phyloP scores from a whole-genome alignment of 53 echinoderm and acorn worm genomes.

The Paracentrotus lividus region DNA sequence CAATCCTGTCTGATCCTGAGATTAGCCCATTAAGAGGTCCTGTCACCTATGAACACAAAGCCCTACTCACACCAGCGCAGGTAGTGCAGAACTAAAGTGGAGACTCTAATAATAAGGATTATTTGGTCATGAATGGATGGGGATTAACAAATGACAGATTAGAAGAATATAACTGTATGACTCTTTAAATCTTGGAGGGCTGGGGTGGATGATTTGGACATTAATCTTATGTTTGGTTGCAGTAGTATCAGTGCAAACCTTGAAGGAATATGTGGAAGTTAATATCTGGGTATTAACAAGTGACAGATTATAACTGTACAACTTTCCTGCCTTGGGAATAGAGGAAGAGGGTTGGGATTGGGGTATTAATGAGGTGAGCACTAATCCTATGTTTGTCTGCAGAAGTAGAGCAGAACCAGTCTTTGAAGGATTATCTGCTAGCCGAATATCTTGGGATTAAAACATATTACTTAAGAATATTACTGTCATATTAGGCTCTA shows the following conservation, averaged over 20 bases:
- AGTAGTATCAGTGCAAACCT: neutral
- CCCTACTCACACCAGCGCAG: neutral
- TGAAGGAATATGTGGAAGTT: neutral
- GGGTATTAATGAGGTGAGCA: no score
- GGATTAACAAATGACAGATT: slow-evolving; percentile 26
- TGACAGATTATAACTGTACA: neutral
- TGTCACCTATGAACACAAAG: neutral
- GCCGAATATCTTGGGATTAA: neutral
- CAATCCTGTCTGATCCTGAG: slow-evolving; percentile 28
- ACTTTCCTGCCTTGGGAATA: no score
- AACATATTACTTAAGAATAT: neutral
- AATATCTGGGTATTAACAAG: neutral
- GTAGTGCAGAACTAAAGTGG: slow-evolving; percentile 4
- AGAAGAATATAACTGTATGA: slow-evolving; percentile 13
- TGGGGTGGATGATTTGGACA: neutral
- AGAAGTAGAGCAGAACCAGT: neutral
- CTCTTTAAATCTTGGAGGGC: neutral
- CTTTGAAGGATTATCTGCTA: neutral
- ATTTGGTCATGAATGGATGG: neutral
- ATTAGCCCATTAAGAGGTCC: slow-evolving; percentile 2
- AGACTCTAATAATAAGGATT: neutral
- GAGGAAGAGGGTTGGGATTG: no score
- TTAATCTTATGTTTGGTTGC: no score
- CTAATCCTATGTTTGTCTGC: neutral
- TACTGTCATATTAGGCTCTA: neutral